Base-by-base conservation (phyloP, 2,113 vertebrate species). In the Charina bottae region DNA sequence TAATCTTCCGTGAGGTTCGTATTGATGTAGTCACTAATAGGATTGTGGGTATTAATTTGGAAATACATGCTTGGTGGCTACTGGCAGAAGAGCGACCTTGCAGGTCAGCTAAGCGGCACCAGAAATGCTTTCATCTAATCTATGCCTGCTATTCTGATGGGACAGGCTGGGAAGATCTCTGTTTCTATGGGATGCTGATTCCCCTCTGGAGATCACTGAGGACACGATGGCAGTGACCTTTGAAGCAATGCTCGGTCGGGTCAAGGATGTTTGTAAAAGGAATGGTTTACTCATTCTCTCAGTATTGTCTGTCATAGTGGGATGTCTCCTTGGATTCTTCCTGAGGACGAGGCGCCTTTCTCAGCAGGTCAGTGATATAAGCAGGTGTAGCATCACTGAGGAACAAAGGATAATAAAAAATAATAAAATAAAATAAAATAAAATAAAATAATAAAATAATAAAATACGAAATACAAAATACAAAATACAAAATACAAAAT, bases 251-350 rank as follows among this genome's bases (percentile, higher is more conserved):
- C 98, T 98, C 95, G 98, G 97, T 85, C 97, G 98, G 83, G 98
- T 98, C 95, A 98, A 98, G 96, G 99, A 98, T 19, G 98, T 99
- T 92, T 99, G 98, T 97, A 98, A 98, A 97, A 98, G 98, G 96
- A 99, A 99, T 0, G 99, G 99, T 58, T 97, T 99, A 94, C 99
- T 99, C 95, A 98, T 99, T 97, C 97, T 99, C 90, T 99, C 99
- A 0, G 99, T 99, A 92, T 68, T 99, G 84, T 99, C 99, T 0
- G 99, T 99, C 96, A 99, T 99, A 87, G 98, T 99, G 42, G 99
- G 99, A 94, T 99, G 99, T 95, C 98, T 99, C 92, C 98, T 99
- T 0, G 99, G 99, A 90, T 99, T 99, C 97, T 99, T 99, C 96
- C 98, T 99, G 93, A 98, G 99, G 95, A 99, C 99, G 0, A 98